Evolutionary conservation across 2,113 vertebrate genomes (phyloP), one percentile per base, ranked within the genome.

Genomic region (Phoenicopterus ruber): DNA sequence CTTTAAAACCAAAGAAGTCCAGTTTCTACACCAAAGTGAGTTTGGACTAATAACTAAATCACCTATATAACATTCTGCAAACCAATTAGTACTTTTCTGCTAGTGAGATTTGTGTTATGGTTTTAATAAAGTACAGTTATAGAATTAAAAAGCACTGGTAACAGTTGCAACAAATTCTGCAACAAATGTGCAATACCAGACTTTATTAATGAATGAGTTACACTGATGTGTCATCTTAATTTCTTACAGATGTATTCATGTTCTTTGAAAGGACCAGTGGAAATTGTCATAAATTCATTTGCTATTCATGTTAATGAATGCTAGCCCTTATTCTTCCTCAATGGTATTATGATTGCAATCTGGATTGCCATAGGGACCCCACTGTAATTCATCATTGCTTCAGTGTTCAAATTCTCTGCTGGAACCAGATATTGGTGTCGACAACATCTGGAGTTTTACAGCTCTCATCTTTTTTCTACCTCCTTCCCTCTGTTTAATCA

Each of bases 391-490:
- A 66, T 97, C 88, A 95, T 69, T 87, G 40, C 77, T 62, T 82
- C 89, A 92, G 62, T 32, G 10, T 66, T 95, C 91, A 77, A 6
- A 92, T 47, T 34, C 84, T 94, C 81, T 62, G 74, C 46, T 89
- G 94, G 88, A 96, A 94, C 61, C 84, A 94, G 93, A 95, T 91
- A 96, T 86, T 96, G 91, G 82, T 94, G 89, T 84, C 1, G 81
- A 97, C 86, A 97, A 91, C 93, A 96, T 97, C 94, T 97, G 95
- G 88, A 87, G 83, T 58, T 97, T 93, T 94, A 93, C 7, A 3
- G 40, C 76, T 88, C 88, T 89, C 52, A 25, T 93, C 80, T 92
- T 86, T 92, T 95, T 76, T 74, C 91, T 69, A 11, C 76, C 70
- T 89, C 54, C 70, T 95, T 95, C 80, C 83, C 42, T 82, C 91